phyloP scores from a whole-genome alignment of 1,140 invertebrate genomes.

The Pogonognathellus flavescens region DNA sequence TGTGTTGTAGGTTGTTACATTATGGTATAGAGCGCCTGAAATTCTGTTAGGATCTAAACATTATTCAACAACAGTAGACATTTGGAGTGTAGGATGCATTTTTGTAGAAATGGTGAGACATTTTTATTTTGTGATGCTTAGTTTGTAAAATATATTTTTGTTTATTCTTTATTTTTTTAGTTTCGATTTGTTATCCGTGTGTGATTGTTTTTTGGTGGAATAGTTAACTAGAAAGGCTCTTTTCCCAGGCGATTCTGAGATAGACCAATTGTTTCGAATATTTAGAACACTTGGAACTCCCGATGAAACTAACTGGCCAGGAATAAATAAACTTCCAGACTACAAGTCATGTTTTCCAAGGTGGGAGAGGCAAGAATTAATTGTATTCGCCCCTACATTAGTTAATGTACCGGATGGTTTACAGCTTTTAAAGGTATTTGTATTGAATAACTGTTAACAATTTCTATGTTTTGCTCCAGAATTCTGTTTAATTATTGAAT shows the following conservation, averaged over 20 bases:
- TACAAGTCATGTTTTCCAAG: conserved; percentile 90
- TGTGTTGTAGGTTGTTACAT: conserved; percentile 76
- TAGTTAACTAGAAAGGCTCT: conserved; percentile 84
- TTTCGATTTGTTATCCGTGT: neutral
- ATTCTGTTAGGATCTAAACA: conserved; percentile 90
- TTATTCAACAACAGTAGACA: conserved; percentile 90
- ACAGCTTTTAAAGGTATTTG: conserved; percentile 79
- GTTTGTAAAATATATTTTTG: conserved; percentile 6
- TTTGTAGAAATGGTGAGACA: conserved; percentile 88
- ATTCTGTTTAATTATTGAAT: too few species aligned
- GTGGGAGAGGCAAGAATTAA: conserved; percentile 80
- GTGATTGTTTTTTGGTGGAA: conserved; percentile 9
- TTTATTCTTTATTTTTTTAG: neutral
- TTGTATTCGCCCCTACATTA: conserved; percentile 74
- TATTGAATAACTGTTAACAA: too few species aligned
- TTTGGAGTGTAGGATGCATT: conserved; percentile 97
- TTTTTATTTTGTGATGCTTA: neutral
- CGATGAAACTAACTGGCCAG: conserved; percentile 85
- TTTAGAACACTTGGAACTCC: conserved; percentile 93
- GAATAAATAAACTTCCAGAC: conserved; percentile 86
- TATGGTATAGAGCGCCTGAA: conserved; percentile 98
- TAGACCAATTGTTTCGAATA: conserved; percentile 94
- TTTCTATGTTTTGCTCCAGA: too few species aligned
- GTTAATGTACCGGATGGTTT: conserved; percentile 73
- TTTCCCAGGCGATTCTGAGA: conserved; percentile 97